Percentiles rank a stretch among this genome's conserved stretches.
phyloP scores from a whole-genome alignment of 2,888 invertebrate species.

The Stenichneumon culpator region DNA sequence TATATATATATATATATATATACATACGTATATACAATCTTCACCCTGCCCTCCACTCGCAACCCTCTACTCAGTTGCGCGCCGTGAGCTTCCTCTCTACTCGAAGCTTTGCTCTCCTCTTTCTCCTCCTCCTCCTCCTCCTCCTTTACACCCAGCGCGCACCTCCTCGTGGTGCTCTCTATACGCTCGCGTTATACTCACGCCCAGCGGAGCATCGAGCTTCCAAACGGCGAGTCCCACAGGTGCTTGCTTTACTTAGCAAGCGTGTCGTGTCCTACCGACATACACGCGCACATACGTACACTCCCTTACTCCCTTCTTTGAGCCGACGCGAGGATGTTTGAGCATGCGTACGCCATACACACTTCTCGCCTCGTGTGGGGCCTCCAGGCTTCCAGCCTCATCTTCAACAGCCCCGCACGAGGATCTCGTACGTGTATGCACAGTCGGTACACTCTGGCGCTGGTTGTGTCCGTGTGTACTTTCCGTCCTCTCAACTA shows the following conservation, averaged over 20 bases:
- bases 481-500: conserved; percentile 16
- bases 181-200: conserved; percentile 53
- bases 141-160: conserved; percentile 49
- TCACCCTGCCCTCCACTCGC: conserved; percentile 74
- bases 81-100: conserved; percentile 48
- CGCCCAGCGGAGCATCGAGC: conserved; percentile 62
- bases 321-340: conserved; percentile 7
- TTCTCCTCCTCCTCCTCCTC: conserved; percentile 24
- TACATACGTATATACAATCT: conserved; percentile 8
- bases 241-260: conserved; percentile 70
- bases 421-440: not conserved
- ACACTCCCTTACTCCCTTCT: conserved; percentile 1
- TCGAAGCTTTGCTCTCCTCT: conserved; percentile 46
- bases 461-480: not conserved
- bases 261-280: conserved; percentile 62
- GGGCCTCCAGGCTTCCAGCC: conserved; percentile 41
- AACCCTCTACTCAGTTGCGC: conserved; percentile 75
- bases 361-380: conserved; percentile 54
- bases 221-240: conserved; percentile 61
- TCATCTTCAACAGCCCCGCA: conserved; percentile 49
- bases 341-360: conserved; percentile 44
- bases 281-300: conserved; percentile 20
- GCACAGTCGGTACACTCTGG: not conserved
- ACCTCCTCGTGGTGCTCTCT: conserved; percentile 43
- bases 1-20: conserved; percentile 22